Base-by-base conservation (phyloP, 2,797 vertebrate species). In the Sebastes hubbsi region DNA sequence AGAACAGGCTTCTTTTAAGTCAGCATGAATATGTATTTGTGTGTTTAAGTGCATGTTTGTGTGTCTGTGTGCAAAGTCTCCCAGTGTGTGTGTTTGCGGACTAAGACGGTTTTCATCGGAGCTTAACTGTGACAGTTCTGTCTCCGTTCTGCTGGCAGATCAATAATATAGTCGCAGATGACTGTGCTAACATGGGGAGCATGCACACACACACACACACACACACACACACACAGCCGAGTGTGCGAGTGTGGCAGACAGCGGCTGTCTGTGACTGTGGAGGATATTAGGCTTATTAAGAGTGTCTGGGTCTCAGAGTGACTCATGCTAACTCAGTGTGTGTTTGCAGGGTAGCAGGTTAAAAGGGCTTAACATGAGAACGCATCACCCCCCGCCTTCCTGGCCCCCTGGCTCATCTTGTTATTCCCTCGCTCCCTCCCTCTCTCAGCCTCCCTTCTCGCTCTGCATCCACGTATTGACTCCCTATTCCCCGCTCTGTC, bases 221-320 rank as follows among this genome's bases (percentile, higher is more conserved):
- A 64, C 58, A 63, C 32, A 59, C 65, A 64, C 60, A 64, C 60
- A 10, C 29, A 83, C 2, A 71, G 70, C n/a, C 4, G 8, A 70
- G 82, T 79, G 75, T 78, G 80, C 2, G 5, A 70, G 81, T 78
- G 75, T 81, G 81, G 83, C 83, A 91, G 88, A 89, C 84, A 70
- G 75, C 77, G 79, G 49, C 76, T 72, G 84, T 91, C 85, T 91
- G 89, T 87, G 85, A 78, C 62, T 32, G 77, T 83, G 67, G 85
- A 85, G 77, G 90, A 90, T 92, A 90, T 92, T 85, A 89, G 89
- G 78, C 85, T 87, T 89, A 92, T 89, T 86, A 88, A 71, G 81
- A 85, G 83, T 84, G 91, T 54, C 49, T n/a, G 49, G n/a, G 52
- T 79, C 81, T 88, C 76, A 6, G 46, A 77, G 70, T 90, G 89